phyloP scores from a whole-genome alignment of 92 coral and sea anemone species.

The Parazoanthus swiftii region DNA sequence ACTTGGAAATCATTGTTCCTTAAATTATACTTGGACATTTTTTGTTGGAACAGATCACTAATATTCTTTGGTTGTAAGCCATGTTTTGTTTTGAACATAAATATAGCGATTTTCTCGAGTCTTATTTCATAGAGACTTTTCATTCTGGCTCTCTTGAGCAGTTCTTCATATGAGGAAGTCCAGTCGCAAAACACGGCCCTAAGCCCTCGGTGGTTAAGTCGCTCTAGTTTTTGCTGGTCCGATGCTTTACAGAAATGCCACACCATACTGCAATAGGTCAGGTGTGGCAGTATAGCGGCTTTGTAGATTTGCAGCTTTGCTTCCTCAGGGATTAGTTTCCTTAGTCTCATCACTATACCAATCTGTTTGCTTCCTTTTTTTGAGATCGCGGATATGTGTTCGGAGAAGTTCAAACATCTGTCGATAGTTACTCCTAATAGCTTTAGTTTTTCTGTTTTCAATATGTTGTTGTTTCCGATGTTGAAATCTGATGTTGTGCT shows the following conservation, averaged over 20 bases:
- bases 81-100: conserved; percentile 50
- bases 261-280: conserved; percentile 39
- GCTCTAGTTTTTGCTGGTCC: conserved; percentile 47
- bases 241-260: conserved; percentile 54
- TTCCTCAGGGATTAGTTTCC: conserved; percentile 52
- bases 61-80: conserved; percentile 34
- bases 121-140: conserved; percentile 43
- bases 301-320: conserved; percentile 58
- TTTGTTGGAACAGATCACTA: conserved; percentile 35
- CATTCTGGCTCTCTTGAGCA: conserved; percentile 50
- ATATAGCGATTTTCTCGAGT: conserved; percentile 50
- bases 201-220: conserved; percentile 56
- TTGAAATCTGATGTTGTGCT: conserved; percentile 15
- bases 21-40: conserved; percentile 32
- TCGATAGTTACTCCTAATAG: conserved; percentile 42
- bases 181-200: conserved; percentile 62
- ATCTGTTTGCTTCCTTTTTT: conserved; percentile 53
- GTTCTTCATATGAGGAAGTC: conserved; percentile 51
- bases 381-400: conserved; percentile 46
- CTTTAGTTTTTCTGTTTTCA: conserved; percentile 35
- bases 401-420: conserved; percentile 28
- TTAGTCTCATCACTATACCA: conserved; percentile 49
- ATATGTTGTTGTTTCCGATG: not conserved
- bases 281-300: conserved; percentile 53
- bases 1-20: conserved; percentile 34